Conservation (phyloP, 2,113 vertebrate species). For the Cheilinus undulatus region DNA sequence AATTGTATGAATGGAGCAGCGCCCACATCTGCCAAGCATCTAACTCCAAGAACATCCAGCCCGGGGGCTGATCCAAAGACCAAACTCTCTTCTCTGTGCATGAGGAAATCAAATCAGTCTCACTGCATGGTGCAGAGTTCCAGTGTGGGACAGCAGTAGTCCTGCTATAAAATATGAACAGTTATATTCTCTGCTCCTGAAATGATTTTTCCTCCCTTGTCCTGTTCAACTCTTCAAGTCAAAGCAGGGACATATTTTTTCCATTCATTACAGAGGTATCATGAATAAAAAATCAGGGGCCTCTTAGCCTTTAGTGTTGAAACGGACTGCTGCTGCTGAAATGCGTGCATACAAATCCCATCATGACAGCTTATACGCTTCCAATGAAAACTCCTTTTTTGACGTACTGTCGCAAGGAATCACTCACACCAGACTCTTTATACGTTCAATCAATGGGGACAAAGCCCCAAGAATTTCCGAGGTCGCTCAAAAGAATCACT, state of each 20-base stretch:
- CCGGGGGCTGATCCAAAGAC: constrained; percentile 37
- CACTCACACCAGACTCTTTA: constrained; percentile 47
- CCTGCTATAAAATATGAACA: constrained; percentile 74
- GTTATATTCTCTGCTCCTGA: constrained; percentile 67
- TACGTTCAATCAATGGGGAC: constrained; percentile 59
- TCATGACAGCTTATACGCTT: constrained; percentile 29
- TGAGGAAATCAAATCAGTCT: constrained; percentile 80
- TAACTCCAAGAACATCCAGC: constrained; percentile 42
- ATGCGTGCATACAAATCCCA: constrained; percentile 40
- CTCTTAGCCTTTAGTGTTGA: constrained; percentile 25
- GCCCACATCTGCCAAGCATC: constrained; percentile 47
- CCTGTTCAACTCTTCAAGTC: constrained; percentile 46
- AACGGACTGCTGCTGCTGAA: constrained; percentile 32
- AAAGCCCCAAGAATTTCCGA: constrained; percentile 57
- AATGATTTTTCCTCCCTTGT: constrained; percentile 71
- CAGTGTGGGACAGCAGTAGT: constrained; percentile 73
- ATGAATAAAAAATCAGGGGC: constrained; percentile 46
- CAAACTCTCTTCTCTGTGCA: constrained; percentile 58
- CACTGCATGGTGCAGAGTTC: constrained; percentile 70
- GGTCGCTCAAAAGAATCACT: constrained; percentile 66
- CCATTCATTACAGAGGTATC: constrained; percentile 60
- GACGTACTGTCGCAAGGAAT: constrained; percentile 38
- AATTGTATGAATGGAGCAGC: constrained; percentile 34
- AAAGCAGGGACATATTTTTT: constrained; percentile 64
- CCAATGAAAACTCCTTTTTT: constrained; percentile 51